Base-by-base conservation (phyloP, 2,888 invertebrate species). In the Belgica antarctica region DNA sequence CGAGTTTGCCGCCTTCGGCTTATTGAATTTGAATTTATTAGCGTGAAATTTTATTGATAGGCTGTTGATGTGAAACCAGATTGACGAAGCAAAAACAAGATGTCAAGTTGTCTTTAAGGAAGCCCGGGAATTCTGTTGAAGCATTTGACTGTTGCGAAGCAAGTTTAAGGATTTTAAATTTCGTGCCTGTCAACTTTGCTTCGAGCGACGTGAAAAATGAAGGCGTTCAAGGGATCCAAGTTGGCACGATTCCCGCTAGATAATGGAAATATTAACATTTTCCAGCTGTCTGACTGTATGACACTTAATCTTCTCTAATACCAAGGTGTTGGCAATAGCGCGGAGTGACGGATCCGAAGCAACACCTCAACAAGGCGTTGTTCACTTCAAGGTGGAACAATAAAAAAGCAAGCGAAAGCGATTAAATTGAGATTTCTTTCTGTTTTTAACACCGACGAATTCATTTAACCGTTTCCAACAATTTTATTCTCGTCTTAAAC, bases 221-320 rank as follows among this genome's bases (percentile, higher is more conserved):
- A 31, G 34, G 34, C 34, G 34, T 31, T 31, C 7, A 12, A 31
- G 12, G 34, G 7, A 31, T 31, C 34, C n/a, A 31, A 5, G 34
- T n/a, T n/a, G n/a, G n/a, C n/a, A n/a, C n/a, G n/a, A n/a, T n/a
- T n/a, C n/a, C n/a, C n/a, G n/a, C n/a, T n/a, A n/a, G n/a, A n/a
- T n/a, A n/a, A n/a, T 12, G 19, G 5, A 22, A 66, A 66, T 66
- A 46, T 66, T 66, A 66, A 46, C 28, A 66, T 66, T 66, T 66
- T 66, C 36, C 46, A 27, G 41, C 27, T 66, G 65, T 66, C 65
- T 66, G 47, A 25, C 47, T 66, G 19, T 19, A 24, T 22, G 24
- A 52, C 52, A 52, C 12, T 52, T 52, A 5, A 52, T 52, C 24
- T 19, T 52, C 52, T 8, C 52, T 52, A 22, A 52, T 22, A 24